Percentiles rank a stretch among this genome's conserved stretches.
Conservation (phyloP, 2,888 invertebrate genomes). For the Hirtodrosophila cameraria region DNA sequence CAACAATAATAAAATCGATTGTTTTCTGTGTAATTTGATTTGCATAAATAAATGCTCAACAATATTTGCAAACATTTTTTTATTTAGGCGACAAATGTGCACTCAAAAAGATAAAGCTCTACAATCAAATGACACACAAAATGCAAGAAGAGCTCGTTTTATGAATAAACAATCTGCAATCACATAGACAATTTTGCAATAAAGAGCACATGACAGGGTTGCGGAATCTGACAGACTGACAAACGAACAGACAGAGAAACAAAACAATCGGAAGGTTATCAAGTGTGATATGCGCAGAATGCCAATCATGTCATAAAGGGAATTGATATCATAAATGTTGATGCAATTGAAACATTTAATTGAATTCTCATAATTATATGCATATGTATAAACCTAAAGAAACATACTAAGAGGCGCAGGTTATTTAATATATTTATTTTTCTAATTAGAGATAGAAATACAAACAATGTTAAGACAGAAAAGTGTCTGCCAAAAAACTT, state of each 20-base stretch:
- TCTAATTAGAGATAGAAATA: no score
- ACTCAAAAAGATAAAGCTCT: constrained; percentile 21
- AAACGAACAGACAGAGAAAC: constrained; percentile 8
- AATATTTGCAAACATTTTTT: constrained; percentile 47
- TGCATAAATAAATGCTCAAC: constrained; percentile 70
- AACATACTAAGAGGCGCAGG: no score
- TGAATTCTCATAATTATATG: no score
- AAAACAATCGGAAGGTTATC: no score
- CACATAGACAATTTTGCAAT: constrained; percentile 35
- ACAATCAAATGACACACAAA: constrained; percentile 42
- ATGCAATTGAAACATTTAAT: no score
- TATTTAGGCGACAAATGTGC: constrained; percentile 23
- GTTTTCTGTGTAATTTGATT: constrained; percentile 63
- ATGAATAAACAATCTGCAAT: constrained; percentile 61
- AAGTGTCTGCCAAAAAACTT: no score
- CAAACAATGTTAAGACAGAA: no score
- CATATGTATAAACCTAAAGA: no score
- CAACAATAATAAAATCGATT: constrained; percentile 29
- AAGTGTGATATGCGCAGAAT: constrained; percentile 12
- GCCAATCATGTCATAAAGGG: constrained; percentile 30
- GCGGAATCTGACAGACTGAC: constrained; percentile 21
- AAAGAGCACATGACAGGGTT: constrained; percentile 26
- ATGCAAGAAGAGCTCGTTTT: constrained; percentile 34
- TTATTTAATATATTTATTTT: no score
- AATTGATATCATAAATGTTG: no score